A percentile compares a stretch with the other conserved stretches of the same genome.
These are phyloP conservation scores for Micromesistius poutassou DNA, from an alignment of 2,797 vertebrate genomes.

Conservation along the genomic window DNA sequence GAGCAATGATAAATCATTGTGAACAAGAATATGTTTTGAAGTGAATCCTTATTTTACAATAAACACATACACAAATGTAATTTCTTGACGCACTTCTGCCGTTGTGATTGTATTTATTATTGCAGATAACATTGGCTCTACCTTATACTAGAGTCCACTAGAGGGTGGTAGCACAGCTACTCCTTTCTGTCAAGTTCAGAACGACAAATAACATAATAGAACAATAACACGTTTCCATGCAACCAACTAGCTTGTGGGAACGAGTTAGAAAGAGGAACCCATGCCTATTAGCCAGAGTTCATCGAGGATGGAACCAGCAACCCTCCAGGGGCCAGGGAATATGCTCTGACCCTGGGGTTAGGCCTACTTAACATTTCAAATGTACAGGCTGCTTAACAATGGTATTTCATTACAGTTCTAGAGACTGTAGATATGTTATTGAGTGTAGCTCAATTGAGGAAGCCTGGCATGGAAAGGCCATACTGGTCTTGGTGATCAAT, in stretches of 20 bases:
- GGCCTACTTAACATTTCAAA: neutral
- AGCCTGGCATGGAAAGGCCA: neutral
- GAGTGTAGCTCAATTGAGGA: too few relatives aligned
- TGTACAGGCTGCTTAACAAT: neutral
- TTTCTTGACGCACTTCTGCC: conserved; percentile 23
- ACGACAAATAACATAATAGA: neutral
- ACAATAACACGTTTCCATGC: too few relatives aligned
- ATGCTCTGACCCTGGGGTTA: too few relatives aligned
- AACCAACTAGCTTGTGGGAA: neutral
- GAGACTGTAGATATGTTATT: neutral
- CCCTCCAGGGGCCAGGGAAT: too few relatives aligned
- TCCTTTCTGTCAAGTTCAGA: neutral
- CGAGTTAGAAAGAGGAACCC: too few relatives aligned
- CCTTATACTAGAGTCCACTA: neutral
- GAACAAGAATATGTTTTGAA: too few relatives aligned
- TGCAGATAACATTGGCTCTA: neutral
- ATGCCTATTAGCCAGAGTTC: too few relatives aligned
- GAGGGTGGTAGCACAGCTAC: neutral
- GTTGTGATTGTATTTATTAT: neutral
- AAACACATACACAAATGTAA: neutral
- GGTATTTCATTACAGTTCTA: neutral
- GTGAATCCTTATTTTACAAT: neutral
- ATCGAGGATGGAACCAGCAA: too few relatives aligned
- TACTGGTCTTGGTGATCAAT: neutral
- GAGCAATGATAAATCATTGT: neutral